Base-by-base conservation (phyloP, 2,113 vertebrate genomes). In the Microtus ochrogaster region DNA sequence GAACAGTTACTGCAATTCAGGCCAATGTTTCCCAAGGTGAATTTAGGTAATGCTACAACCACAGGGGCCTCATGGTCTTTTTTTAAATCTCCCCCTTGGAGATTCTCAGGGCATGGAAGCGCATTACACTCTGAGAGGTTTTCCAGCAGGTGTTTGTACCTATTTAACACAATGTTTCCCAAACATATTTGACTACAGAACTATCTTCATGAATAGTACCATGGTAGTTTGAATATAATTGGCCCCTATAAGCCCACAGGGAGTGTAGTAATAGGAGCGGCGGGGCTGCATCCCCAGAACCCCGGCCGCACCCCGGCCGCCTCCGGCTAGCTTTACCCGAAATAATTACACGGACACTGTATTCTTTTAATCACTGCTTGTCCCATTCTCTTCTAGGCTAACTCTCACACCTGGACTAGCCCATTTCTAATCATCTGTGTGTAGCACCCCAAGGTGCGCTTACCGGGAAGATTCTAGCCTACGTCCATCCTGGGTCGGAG, bases 21-120 rank as follows among this genome's bases (percentile, higher is more conserved):
- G 66, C 52, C 72, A 91, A 19, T 36, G 22, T 83, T 94, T 97
- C 86, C 55, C 91, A 74, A 16, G 39, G 89, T 94, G 86, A 91
- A 96, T 93, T 97, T 87, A 89, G 93, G 41, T 83, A 91, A 70
- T 58, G 86, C 70, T 90, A 36, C n/a, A 87, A 91, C 41, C 82
- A 89, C 73, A 49, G n/a, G 73, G 24, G 24, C 61, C 55, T 79
- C 36, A 36, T 52, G 39, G 91, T 63, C 94, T 49, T 95, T 44
- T 39, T 39, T 19, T 70, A n/a, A 76, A 68, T 83, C 33, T 87
- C 14, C 63, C 68, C 14, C 87, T 41, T 94, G 78, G 73, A 95
- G 87, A 66, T 70, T 86, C n/a, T 12, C 30, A 39, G 79, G 26
- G 39, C 44, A 76, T 2, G 10, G 58, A 30, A 88, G 26, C 44